Percentiles rank a stretch among this genome's conserved stretches.
Evolutionary conservation across 2,797 vertebrate species (phyloP).

Genomic region (Orestias chungarensis): DNA sequence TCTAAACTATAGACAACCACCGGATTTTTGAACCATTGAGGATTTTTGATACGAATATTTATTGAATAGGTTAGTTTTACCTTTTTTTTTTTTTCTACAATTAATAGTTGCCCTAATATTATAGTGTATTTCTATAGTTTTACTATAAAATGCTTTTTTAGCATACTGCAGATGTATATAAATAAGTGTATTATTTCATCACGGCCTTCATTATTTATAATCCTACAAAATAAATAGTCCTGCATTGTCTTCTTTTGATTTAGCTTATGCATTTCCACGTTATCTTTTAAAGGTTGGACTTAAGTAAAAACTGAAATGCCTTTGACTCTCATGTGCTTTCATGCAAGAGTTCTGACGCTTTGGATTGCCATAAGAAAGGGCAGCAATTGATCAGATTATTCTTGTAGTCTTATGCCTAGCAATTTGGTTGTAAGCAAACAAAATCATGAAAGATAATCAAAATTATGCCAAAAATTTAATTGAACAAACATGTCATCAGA

Average conservation of each 20-base stretch:
- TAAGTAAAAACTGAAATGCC: not conserved
- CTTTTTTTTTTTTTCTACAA: not conserved
- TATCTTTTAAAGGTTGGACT: not conserved
- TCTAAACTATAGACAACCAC: no score
- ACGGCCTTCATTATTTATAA: no score
- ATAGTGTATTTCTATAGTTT: no score
- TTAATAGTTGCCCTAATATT: not conserved
- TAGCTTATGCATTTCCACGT: not conserved
- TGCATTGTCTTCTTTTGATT: no score
- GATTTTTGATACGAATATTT: not conserved
- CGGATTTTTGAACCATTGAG: not conserved
- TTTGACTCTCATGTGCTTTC: not conserved
- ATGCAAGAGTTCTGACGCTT: not conserved
- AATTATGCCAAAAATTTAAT: not conserved
- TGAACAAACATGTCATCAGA: not conserved
- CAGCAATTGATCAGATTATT: not conserved
- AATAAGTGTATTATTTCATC: no score
- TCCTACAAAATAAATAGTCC: not conserved
- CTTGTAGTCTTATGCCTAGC: not conserved
- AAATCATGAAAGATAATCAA: not conserved
- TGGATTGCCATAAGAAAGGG: not conserved
- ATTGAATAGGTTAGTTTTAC: not conserved
- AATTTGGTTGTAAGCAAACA: not conserved
- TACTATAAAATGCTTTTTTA: no score
- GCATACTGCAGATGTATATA: no score